Evolutionary conservation across 2,888 invertebrate species (phyloP).

Genomic region (Oligia strigilis): DNA sequence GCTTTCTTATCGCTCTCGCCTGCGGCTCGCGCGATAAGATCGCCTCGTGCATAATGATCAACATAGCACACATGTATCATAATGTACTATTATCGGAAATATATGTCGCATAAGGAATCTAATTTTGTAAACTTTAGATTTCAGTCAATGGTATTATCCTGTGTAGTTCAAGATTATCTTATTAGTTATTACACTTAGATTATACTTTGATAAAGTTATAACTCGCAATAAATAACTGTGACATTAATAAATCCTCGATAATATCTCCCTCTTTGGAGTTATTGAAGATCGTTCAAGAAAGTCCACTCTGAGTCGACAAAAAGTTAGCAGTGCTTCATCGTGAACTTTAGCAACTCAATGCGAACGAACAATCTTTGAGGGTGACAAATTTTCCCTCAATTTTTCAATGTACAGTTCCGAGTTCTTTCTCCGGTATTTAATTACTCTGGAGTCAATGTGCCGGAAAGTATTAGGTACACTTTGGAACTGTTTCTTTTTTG

Average conservation of each 20-base stretch:
- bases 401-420: slow-evolving; percentile 60
- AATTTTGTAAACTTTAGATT: neutral
- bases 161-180: neutral
- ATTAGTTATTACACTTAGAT: neutral
- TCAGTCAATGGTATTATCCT: neutral
- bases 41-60: too few species aligned
- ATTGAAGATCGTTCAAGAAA: slow-evolving; percentile 57
- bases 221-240: slow-evolving; percentile 36
- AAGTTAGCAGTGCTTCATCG: slow-evolving; percentile 53
- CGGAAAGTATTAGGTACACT: slow-evolving; percentile 56
- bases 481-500: slow-evolving; percentile 48
- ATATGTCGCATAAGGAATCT: neutral
- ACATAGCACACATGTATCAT: too few species aligned
- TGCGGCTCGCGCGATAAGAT: too few species aligned
- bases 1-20: too few species aligned
- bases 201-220: slow-evolving; percentile 1
- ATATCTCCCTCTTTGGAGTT: slow-evolving; percentile 55
- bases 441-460: slow-evolving; percentile 62
- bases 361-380: slow-evolving; percentile 63
- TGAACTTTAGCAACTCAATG: slow-evolving; percentile 60
- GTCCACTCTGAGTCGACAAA: slow-evolving; percentile 62
- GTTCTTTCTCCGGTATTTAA: slow-evolving; percentile 60
- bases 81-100: neutral
- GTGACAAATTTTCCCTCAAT: slow-evolving; percentile 67
- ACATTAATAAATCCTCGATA: slow-evolving; percentile 56